Conservation (phyloP, 2,797 vertebrate species). For the Myotis planiceps region DNA sequence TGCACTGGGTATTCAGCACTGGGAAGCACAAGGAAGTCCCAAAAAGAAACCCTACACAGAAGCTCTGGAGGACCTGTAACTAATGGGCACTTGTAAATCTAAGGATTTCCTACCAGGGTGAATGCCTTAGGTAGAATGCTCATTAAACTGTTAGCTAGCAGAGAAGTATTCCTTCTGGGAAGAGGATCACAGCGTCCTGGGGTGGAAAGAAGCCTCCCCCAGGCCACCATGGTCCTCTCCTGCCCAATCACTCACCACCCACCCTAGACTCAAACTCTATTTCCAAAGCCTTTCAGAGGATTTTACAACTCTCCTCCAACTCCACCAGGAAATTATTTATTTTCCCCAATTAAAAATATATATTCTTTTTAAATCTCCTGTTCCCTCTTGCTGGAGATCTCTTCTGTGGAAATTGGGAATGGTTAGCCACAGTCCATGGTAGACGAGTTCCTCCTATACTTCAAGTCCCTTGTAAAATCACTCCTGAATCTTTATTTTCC, state of each 20-base stretch:
- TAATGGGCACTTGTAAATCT: conserved; percentile 89
- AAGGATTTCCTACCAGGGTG: conserved; percentile 88
- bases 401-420: neutral
- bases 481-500: neutral
- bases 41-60: conserved; percentile 84
- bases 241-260: neutral
- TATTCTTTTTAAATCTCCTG: neutral
- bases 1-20: conserved; percentile 86
- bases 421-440: neutral
- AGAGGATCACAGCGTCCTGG: conserved; percentile 65
- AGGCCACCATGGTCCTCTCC: neutral
- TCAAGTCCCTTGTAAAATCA: neutral
- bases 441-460: neutral
- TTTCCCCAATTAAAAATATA: conserved; percentile 29
- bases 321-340: conserved; percentile 25
- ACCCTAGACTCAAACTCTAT: neutral
- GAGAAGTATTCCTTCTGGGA: conserved; percentile 83
- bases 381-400: conserved; percentile 3
- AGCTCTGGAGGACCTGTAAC: conserved; percentile 86
- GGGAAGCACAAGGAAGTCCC: conserved; percentile 87
- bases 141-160: conserved; percentile 88
- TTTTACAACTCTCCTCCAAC: neutral
- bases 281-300: neutral
- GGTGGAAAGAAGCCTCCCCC: neutral
- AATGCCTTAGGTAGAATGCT: conserved; percentile 88